These are phyloP conservation scores for Bufo bufo DNA, from an alignment of 2,113 vertebrate species.

Conservation along the genomic window DNA sequence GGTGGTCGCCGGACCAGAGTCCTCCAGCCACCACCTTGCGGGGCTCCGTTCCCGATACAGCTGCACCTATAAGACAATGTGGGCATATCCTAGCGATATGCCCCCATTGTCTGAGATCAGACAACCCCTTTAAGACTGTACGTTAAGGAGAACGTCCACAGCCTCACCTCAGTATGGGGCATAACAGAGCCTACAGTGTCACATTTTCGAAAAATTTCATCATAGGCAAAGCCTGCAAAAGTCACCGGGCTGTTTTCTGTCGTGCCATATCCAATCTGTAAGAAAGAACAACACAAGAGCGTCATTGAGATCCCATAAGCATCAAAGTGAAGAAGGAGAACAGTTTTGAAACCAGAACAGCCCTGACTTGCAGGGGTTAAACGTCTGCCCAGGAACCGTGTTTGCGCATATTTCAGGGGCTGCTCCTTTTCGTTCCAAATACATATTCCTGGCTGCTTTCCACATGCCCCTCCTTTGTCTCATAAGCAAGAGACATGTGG, in stretches of 20 bases:
- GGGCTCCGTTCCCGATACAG: too few relatives aligned
- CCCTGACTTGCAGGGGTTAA: neutral
- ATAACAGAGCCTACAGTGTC: conserved; percentile 81
- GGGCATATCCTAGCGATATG: too few relatives aligned
- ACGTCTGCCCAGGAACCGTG: neutral
- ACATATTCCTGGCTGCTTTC: conserved; percentile 4
- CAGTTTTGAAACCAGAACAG: rapidly evolving
- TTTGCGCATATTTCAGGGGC: conserved; percentile 13
- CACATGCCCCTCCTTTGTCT: conserved; percentile 31
- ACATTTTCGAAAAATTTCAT: conserved; percentile 73
- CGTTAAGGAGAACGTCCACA: neutral
- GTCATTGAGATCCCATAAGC: neutral
- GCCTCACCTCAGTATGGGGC: conserved; percentile 87
- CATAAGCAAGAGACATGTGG: conserved; percentile 54
- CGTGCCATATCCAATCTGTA: conserved; percentile 88
- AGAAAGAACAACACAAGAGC: conserved; percentile 34
- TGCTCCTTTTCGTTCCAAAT: neutral
- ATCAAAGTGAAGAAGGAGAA: neutral
- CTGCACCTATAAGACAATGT: too few relatives aligned
- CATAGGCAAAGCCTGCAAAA: conserved; percentile 77
- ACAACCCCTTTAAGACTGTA: neutral
- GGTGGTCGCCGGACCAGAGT: too few relatives aligned
- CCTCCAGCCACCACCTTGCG: too few relatives aligned
- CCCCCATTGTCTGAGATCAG: too few relatives aligned
- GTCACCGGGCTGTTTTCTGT: conserved; percentile 96